Evolutionary conservation across 2,797 vertebrate genomes (phyloP), one percentile per base, ranked within the genome.

Genomic region (Alauda arvensis): DNA sequence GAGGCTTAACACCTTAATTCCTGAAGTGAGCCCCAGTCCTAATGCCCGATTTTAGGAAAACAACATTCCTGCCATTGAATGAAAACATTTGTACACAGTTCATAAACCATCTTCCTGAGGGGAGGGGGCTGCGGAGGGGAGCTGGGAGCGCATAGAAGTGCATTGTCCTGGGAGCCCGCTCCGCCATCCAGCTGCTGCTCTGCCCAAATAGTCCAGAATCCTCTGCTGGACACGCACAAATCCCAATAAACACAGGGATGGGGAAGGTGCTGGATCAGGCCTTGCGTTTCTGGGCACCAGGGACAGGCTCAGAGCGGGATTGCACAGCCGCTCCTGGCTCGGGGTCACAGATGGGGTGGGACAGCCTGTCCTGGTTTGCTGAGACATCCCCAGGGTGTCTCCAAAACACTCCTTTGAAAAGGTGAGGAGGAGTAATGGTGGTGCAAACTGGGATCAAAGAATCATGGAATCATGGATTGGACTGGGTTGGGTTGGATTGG

Each of bases 71-170:
- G 66, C 95, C 93, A 83, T 80, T 93, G 86, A 92, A 92, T 93
- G 91, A 94, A 96, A 94, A 96, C 93, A 76, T 93, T 92, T 93
- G 84, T 93, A 93, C 95, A 89, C 95, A 97, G 95, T 95, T 84
- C 96, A 96, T 97, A 96, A 97, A 97, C 95, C 93, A 96, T 97
- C 94, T 95, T 92, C 93, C 91, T 88, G 80, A 88, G 88, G 88
- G 43, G 60, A 82, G 67, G 45, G 67, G 70, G 69, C 75, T 93
- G 80, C 60, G 7, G 42, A 26, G 82, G 88, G 71, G 31, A 80
- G 88, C 79, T 26, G 60, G 55, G 28, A 79, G 51, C 1, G 31
- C 77, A 94, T 77, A 95, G 94, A 93, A 42, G 61, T 59, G 82
- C 70, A 90, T 96, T 95, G 94, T 95, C 92, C 65, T 7, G 12